These are phyloP conservation scores for Macrobrachium rosenbergii DNA, from an alignment of 1,140 invertebrate species.

Conservation along the genomic window DNA sequence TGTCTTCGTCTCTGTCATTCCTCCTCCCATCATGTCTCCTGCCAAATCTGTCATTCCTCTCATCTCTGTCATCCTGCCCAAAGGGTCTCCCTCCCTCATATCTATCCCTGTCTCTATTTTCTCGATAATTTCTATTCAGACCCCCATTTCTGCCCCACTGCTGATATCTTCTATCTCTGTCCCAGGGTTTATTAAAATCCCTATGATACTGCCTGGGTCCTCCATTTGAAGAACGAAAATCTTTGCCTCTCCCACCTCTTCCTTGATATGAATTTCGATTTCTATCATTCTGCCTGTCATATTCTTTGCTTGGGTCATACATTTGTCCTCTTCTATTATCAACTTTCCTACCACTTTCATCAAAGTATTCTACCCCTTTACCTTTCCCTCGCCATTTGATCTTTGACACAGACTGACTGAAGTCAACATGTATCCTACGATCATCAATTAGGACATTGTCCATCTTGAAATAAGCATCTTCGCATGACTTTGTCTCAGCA, in stretches of 20 bases:
- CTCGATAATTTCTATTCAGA: no score
- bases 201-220: no score
- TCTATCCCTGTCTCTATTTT: no score
- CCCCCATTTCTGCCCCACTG: no score
- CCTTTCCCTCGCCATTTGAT: constrained; percentile 89
- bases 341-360: constrained; percentile 54
- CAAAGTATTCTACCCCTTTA: constrained; percentile 58
- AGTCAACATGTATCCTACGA: constrained; percentile 98
- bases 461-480: constrained; percentile 99
- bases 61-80: not conserved
- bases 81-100: no score
- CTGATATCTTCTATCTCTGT: no score
- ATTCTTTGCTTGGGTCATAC: constrained; percentile 15
- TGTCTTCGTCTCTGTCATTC: not conserved
- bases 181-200: no score
- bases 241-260: not conserved
- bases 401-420: constrained; percentile 98
- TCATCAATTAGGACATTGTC: constrained; percentile 99
- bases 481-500: constrained; percentile 93
- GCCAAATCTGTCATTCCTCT: not conserved
- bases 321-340: constrained; percentile 28
- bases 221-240: no score
- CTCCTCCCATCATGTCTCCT: not conserved
- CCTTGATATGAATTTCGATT: not conserved
- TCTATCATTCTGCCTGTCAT: not conserved